Evolutionary conservation across 2,888 invertebrate species (phyloP).

Genomic region (Branchellion lobata): DNA sequence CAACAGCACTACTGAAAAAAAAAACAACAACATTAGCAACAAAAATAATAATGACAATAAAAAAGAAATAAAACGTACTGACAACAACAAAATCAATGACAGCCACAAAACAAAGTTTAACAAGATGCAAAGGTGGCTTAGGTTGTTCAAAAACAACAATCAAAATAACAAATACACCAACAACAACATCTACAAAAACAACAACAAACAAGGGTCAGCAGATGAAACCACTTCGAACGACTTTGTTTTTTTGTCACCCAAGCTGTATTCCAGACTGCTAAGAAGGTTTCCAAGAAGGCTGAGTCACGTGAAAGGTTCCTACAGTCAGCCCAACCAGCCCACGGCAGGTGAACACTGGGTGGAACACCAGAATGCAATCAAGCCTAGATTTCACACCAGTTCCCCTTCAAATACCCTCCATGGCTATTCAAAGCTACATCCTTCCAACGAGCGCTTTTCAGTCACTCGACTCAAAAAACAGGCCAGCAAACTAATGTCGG

Average conservation of each 20-base stretch:
- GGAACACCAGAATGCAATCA: no score
- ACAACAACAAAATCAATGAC: neutral
- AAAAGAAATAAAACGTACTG: neutral
- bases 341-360: no score
- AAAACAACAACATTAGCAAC: no score
- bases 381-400: no score
- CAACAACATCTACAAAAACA: neutral
- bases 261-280: neutral
- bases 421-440: no score
- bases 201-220: neutral
- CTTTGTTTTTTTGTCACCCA: neutral
- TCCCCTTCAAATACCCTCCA: no score
- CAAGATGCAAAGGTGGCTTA: neutral
- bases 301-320: neutral
- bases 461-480: no score
- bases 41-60: neutral
- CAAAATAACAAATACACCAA: neutral
- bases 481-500: no score
- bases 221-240: conserved; percentile 4
- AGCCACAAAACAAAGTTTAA: neutral
- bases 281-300: neutral
- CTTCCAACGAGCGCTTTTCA: no score
- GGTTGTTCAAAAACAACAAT: neutral
- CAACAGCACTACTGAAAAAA: no score
- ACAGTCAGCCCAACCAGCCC: no score